Base-by-base conservation (phyloP, 2,888 invertebrate species). In the Tenthredo scrophulariae region DNA sequence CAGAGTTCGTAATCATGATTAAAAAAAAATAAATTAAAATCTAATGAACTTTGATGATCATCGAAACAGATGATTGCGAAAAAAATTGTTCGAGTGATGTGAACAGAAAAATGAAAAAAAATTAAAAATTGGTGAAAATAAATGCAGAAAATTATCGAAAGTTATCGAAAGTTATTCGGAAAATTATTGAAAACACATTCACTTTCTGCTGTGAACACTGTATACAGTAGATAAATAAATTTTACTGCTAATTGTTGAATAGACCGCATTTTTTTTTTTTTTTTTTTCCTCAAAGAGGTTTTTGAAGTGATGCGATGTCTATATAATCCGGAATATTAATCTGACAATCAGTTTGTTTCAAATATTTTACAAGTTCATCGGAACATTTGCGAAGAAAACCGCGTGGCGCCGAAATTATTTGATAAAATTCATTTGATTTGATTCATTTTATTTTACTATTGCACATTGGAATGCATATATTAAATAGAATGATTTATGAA, bases 191-290 rank as follows among this genome's bases (percentile, higher is more conserved):
- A 40, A 37, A 22, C 37, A 22, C 40, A 37, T 40, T 37, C 33
- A 62, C 58, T 80, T 80, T 80, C 80, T 80, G 40, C 40, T n/a
- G 80, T 80, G 80, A 80, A 80, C 58, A 37, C 80, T 80, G 80
- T 80, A 58, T 80, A 80, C 80, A 80, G n/a, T 80, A 80, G 80
- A 80, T 80, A 62, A 58, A 80, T 80, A 40, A 80, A 80, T 58
- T 62, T 80, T 62, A 58, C 40, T 80, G 37, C 62, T 80, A 37
- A 80, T 80, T 62, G 62, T 80, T 62, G 50, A 62, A 80, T 40
- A 80, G 80, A 62, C 33, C 33, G 62, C n/a, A 62, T 33, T 80
- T 80, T 74, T 22, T 33, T 70, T 62, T 79, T 72, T 40, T 33
- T 37, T 37, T 0, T 37, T 37, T 37, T 7, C 7, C 6, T 37